Conservation (phyloP, 2,888 invertebrate species). For the Drosophila niveifrons region DNA sequence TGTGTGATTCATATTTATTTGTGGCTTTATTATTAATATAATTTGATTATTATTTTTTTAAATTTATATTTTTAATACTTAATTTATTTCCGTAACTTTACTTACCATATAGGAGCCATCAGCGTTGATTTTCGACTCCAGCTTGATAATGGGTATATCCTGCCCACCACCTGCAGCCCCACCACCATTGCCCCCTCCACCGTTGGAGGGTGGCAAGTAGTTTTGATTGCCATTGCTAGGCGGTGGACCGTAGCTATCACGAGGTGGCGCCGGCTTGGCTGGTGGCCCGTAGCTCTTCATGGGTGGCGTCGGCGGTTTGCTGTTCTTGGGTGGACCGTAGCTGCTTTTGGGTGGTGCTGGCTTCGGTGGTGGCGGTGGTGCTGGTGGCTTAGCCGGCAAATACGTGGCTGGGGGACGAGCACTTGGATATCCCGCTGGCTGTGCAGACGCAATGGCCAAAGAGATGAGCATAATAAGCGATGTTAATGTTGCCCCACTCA, state of each 20-base stretch:
- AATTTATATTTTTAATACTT: not conserved
- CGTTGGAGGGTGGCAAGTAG: slow-evolving; percentile 67
- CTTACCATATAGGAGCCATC: slow-evolving; percentile 84
- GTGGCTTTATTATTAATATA: too few relatives aligned
- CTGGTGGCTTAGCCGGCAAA: slow-evolving; percentile 47
- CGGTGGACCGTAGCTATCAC: slow-evolving; percentile 53
- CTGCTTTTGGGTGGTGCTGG: slow-evolving; percentile 36
- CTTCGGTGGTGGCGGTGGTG: slow-evolving; percentile 19
- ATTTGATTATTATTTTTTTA: not conserved
- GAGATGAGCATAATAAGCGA: slow-evolving; percentile 29
- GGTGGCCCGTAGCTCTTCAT: slow-evolving; percentile 56
- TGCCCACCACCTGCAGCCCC: slow-evolving; percentile 67
- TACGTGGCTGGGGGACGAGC: slow-evolving; percentile 56
- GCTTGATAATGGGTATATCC: slow-evolving; percentile 82
- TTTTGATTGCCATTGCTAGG: slow-evolving; percentile 49
- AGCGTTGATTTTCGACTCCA: slow-evolving; percentile 81
- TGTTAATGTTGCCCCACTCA: slow-evolving; percentile 49
- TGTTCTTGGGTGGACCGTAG: slow-evolving; percentile 55
- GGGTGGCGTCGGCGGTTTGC: slow-evolving; percentile 43
- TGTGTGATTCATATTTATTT: not conserved
- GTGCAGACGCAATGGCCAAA: slow-evolving; percentile 32
- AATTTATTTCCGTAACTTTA: not conserved
- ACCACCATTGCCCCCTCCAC: slow-evolving; percentile 51
- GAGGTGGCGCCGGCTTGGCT: slow-evolving; percentile 41
- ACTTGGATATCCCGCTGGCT: slow-evolving; percentile 77